These are phyloP conservation scores for Pristionchus maxplancki DNA, from an alignment of 2,888 invertebrate genomes.

Conservation along the genomic window DNA sequence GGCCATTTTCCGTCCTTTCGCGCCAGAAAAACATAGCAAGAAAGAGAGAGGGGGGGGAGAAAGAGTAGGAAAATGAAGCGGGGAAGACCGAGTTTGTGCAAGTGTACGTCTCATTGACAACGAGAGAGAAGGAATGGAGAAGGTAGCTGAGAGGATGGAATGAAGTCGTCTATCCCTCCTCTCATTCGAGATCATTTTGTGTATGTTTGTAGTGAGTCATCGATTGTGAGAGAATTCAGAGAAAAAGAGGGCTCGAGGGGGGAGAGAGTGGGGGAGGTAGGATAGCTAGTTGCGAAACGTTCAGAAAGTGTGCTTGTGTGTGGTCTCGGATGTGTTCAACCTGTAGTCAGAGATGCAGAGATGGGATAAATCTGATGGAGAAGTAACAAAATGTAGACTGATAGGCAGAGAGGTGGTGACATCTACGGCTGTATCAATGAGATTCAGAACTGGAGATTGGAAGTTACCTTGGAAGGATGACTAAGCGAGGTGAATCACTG, in stretches of 20 bases:
- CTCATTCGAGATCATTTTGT: conserved; percentile 39
- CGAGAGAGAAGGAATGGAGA: neutral
- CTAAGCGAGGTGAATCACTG: neutral
- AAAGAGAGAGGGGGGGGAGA: neutral
- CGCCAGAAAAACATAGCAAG: conserved; percentile 26
- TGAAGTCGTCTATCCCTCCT: neutral
- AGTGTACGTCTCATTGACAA: neutral
- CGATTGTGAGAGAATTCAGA: conserved; percentile 34
- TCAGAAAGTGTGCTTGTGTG: conserved; percentile 20
- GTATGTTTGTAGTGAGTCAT: conserved; percentile 46
- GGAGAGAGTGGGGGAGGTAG: neutral
- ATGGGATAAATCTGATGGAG: neutral
- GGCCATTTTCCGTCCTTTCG: neutral
- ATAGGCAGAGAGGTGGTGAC: neutral
- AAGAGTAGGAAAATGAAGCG: neutral
- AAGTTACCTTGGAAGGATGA: neutral
- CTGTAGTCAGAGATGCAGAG: conserved; percentile 2
- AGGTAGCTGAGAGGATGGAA: neutral
- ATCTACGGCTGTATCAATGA: neutral
- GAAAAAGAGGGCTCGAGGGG: conserved; percentile 28
- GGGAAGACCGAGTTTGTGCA: neutral
- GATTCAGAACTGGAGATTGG: neutral
- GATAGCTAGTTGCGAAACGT: conserved; percentile 29
- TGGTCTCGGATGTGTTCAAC: neutral
- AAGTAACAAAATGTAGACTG: neutral